A percentile compares a stretch with the other conserved stretches of the same genome.
These are phyloP conservation scores for Sebastes fasciatus DNA, from an alignment of 2,113 vertebrate genomes.

Conservation along the genomic window DNA sequence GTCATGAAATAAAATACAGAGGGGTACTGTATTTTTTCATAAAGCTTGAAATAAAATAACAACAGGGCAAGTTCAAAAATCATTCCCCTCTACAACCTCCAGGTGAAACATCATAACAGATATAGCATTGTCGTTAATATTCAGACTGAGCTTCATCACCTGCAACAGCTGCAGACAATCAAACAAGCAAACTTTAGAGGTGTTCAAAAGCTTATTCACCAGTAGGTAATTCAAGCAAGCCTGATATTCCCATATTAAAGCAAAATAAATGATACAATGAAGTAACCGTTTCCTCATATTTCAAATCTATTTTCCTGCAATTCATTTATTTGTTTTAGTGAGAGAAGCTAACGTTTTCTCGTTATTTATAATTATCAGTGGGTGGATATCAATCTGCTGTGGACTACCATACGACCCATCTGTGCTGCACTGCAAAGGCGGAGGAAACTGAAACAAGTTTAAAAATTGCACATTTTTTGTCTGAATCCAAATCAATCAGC, in stretches of 20 bases:
- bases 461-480: background rate
- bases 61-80: background rate
- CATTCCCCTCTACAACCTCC: background rate
- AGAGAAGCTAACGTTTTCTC: background rate
- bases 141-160: slow-evolving; percentile 24
- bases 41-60: slow-evolving; percentile 5
- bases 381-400: slow-evolving; percentile 23
- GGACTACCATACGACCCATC: background rate
- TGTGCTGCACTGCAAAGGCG: slow-evolving; percentile 1
- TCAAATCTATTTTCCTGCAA: background rate
- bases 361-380: slow-evolving; percentile 15
- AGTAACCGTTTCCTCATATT: background rate
- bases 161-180: slow-evolving; percentile 42
- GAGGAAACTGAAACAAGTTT: background rate
- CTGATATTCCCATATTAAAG: slow-evolving; percentile 18
- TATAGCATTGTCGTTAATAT: slow-evolving; percentile 1
- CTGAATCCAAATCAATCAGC: slow-evolving; percentile 7
- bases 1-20: slow-evolving; percentile 6
- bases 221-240: slow-evolving; percentile 24
- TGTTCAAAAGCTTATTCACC: slow-evolving; percentile 30
- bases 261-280: slow-evolving; percentile 29
- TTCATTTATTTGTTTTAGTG: background rate
- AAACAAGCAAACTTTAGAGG: slow-evolving; percentile 27
- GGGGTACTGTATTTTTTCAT: background rate
- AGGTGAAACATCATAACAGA: background rate